Base-by-base conservation (phyloP, 2,888 invertebrate species). In the Trichogramma dendrolimi region DNA sequence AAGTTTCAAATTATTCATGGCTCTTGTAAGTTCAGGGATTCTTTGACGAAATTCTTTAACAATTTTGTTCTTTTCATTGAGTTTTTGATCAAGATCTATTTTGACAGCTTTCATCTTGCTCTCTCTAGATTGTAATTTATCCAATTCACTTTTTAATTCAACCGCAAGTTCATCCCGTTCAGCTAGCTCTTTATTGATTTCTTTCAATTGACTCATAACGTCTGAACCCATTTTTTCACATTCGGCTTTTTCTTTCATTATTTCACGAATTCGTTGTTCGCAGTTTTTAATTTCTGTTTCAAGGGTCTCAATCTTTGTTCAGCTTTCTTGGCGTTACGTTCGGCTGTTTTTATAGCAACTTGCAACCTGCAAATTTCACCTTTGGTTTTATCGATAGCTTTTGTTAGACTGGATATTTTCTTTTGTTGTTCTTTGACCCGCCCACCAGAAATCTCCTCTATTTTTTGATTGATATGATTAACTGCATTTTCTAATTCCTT, bases 41-140 rank as follows among this genome's bases (percentile, higher is more conserved):
- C 84, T 83, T 1, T 79, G 76, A 64, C 80, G 81, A 8, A 83
- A 81, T 1, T 87, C 87, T 1, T 83, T 80, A 14, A 90, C 74
- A 14, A 81, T 78, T 55, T 85, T 85, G 38, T 84, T 82, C 60
- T 85, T 80, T 3, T 83, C 84, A 56, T 83, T 86, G 0, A 91
- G 74, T 50, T 88, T 87, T 68, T 90, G 87, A 63, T 90, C 88
- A 0, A 91, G 82, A 71, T 93, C 92, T 0, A 95, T 81, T 51
- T 90, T 85, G 58, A 86, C 81, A 1, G 86, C 82, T 72, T 90
- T 90, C 5, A 87, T 76, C 61, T 87, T 85, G 65, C 86, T 89
- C 72, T 90, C 88, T 60, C 85, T 81, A 40, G 83, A 81, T 41
- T 84, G 84, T 0, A 91, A 77, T 46, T 80, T 81, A 0, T 81